A percentile compares a stretch with the other conserved stretches of the same genome.
Conservation (phyloP, 1,140 invertebrate genomes). For the Drosophila sturtevanti region DNA sequence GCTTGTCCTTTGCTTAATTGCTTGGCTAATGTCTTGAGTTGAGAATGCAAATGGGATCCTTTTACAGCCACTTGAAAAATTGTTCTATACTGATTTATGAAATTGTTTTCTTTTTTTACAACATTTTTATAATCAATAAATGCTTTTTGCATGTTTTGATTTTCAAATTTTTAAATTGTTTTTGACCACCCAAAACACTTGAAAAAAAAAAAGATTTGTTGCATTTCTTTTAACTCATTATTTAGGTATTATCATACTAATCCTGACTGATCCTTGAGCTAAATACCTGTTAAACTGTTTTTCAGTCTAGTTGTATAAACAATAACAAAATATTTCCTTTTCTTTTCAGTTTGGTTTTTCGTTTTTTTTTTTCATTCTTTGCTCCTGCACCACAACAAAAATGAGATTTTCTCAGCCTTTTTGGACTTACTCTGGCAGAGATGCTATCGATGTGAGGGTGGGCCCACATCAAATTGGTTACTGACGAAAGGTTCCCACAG, state of each 20-base stretch:
- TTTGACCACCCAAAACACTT: slow-evolving; percentile 60
- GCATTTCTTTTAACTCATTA: neutral
- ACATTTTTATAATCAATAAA: no score
- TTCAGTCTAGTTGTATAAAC: slow-evolving; percentile 32
- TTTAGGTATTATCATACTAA: slow-evolving; percentile 37
- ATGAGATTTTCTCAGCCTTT: slow-evolving; percentile 69
- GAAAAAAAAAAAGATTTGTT: slow-evolving; percentile 26
- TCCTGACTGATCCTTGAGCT: slow-evolving; percentile 62
- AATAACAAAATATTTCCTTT: slow-evolving; percentile 30
- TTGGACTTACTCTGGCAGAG: slow-evolving; percentile 29
- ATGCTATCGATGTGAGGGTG: slow-evolving; percentile 72
- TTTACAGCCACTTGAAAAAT: slow-evolving; percentile 21
- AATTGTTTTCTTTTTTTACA: no score
- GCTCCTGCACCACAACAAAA: slow-evolving; percentile 62
- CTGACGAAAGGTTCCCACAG: slow-evolving; percentile 48
- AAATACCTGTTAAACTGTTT: slow-evolving; percentile 76
- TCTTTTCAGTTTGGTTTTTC: no score
- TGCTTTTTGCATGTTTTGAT: no score
- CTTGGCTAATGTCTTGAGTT: slow-evolving; percentile 25
- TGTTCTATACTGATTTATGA: slow-evolving; percentile 45
- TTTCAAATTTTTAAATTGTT: slow-evolving; percentile 34
- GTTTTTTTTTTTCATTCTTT: no score
- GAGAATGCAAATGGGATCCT: slow-evolving; percentile 45
- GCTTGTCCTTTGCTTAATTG: slow-evolving; percentile 41
- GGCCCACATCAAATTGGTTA: slow-evolving; percentile 74